A percentile compares a stretch with the other conserved stretches of the same genome.
Conservation (phyloP, 2,113 vertebrate genomes). For the Otis tarda region DNA sequence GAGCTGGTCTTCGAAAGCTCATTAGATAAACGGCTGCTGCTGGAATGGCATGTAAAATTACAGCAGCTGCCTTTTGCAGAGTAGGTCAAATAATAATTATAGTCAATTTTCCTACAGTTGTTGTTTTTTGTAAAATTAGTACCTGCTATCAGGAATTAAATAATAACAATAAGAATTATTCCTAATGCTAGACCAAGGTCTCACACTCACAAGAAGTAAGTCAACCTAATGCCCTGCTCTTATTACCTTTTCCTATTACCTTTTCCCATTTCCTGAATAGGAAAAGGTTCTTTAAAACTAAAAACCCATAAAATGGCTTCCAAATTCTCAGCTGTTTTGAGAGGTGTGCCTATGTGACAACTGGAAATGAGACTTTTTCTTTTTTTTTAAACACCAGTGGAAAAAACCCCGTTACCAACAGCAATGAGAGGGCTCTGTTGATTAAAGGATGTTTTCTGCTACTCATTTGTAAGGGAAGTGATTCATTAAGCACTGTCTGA, state of each 20-base stretch:
- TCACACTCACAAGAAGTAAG: not conserved
- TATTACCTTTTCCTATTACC: not conserved
- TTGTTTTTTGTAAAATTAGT: not conserved
- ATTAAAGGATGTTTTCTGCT: slow-evolving; percentile 10
- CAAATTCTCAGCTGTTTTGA: slow-evolving; percentile 8
- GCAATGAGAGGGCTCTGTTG: not conserved
- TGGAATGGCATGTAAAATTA: not conserved
- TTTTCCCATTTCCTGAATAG: not conserved
- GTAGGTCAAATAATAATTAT: not conserved
- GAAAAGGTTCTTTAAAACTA: not conserved
- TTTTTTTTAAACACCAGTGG: not conserved
- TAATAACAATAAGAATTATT: not conserved
- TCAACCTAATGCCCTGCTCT: not conserved
- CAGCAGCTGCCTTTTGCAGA: not conserved
- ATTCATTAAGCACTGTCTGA: not conserved
- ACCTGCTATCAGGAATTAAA: not conserved
- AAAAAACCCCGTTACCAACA: not conserved
- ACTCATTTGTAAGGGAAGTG: not conserved
- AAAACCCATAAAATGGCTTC: not conserved
- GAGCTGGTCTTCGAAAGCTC: slow-evolving; percentile 9
- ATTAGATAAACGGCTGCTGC: slow-evolving; percentile 15
- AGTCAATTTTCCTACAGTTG: not conserved
- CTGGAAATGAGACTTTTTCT: not conserved
- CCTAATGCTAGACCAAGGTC: not conserved
- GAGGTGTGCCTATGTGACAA: not conserved